phyloP scores from a whole-genome alignment of 2,113 vertebrate genomes.

The Gnathonemus echidnorhynchus region DNA sequence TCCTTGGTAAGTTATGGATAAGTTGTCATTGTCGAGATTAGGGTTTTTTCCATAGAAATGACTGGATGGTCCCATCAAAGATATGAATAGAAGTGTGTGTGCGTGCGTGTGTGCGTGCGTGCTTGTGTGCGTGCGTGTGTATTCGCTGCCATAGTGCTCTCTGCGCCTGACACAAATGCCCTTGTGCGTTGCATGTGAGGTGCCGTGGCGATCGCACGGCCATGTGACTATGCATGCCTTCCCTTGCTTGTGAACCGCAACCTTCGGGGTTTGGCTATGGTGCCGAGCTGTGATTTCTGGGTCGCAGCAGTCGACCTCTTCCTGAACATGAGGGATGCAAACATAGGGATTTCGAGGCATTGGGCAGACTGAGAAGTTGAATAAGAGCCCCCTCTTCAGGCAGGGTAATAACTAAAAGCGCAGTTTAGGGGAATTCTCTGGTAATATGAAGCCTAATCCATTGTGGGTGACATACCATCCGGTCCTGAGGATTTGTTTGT shows the following conservation, averaged over 20 bases:
- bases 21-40: background rate
- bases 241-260: background rate
- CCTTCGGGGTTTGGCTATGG: background rate
- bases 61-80: background rate
- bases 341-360: background rate
- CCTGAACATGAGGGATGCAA: background rate
- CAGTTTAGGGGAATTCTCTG: background rate
- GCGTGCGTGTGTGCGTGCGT: background rate
- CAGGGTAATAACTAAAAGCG: background rate
- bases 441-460: background rate
- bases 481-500: background rate
- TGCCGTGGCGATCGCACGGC: background rate
- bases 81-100: background rate
- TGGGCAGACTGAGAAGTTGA: background rate
- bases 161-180: background rate
- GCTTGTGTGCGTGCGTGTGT: fast-evolving
- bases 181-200: background rate
- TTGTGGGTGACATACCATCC: background rate
- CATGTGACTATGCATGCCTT: background rate
- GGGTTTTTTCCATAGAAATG: background rate
- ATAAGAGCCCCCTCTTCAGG: background rate
- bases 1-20: background rate
- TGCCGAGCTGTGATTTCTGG: background rate
- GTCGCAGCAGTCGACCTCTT: background rate
- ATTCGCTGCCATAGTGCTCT: background rate